Evolutionary conservation across 35 echinoderm and acorn worm species (phyloP).

Genomic region (Amphiura filiformis): DNA sequence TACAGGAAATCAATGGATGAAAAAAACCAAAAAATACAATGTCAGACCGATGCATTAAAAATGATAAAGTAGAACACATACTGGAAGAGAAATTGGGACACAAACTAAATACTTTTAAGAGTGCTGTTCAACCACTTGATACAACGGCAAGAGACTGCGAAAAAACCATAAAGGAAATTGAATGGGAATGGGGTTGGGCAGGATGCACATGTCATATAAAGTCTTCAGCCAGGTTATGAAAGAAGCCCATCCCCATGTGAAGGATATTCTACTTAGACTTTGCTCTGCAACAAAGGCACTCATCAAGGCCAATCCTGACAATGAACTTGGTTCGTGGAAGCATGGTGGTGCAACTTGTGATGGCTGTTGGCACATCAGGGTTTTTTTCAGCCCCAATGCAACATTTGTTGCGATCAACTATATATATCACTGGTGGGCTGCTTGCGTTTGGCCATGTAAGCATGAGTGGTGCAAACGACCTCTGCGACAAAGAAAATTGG

Average conservation of each 20-base stretch:
- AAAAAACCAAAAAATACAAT: not conserved
- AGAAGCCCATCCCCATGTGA: too few relatives aligned
- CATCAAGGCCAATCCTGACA: too few relatives aligned
- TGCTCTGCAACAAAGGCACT: too few relatives aligned
- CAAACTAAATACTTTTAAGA: not conserved
- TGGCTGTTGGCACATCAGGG: too few relatives aligned
- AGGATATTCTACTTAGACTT: too few relatives aligned
- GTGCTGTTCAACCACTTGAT: not conserved
- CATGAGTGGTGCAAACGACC: not conserved
- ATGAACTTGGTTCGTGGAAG: too few relatives aligned
- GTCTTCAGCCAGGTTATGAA: too few relatives aligned
- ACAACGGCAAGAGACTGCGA: not conserved
- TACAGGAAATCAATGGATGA: not conserved
- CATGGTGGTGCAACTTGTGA: too few relatives aligned
- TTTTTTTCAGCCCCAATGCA: too few relatives aligned
- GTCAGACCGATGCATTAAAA: not conserved
- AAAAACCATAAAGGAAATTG: not conserved
- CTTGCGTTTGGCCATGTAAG: not conserved
- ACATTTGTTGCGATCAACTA: too few relatives aligned
- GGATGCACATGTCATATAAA: too few relatives aligned
- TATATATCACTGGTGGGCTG: not conserved
- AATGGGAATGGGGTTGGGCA: not conserved
- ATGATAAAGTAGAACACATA: not conserved
- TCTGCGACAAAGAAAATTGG: not conserved
- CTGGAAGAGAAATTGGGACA: not conserved